These are phyloP conservation scores for Poecilobothrus nobilitatus DNA, from an alignment of 2,888 invertebrate genomes.

Conservation along the genomic window DNA sequence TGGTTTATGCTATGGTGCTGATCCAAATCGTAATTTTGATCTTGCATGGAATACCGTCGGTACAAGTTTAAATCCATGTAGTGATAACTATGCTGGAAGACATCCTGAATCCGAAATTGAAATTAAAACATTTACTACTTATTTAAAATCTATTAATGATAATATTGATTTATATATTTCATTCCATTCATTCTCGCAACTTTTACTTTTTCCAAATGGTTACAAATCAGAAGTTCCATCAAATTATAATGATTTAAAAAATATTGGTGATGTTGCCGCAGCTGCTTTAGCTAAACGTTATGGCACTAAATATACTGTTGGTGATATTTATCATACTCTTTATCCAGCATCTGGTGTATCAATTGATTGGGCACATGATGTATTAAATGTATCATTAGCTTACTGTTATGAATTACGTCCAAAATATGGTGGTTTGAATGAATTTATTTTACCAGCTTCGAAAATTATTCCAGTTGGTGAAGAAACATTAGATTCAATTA, in stretches of 20 bases:
- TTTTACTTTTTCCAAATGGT: slow-evolving; percentile 58
- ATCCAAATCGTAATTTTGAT: slow-evolving; percentile 72
- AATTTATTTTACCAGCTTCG: slow-evolving; percentile 56
- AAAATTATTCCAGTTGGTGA: slow-evolving; percentile 57
- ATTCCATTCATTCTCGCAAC: slow-evolving; percentile 67
- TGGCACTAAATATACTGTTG: slow-evolving; percentile 42
- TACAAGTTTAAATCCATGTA: slow-evolving; percentile 50
- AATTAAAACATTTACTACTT: slow-evolving; percentile 49
- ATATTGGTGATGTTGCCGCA: slow-evolving; percentile 30
- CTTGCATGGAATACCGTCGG: slow-evolving; percentile 58
- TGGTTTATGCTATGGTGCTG: slow-evolving; percentile 52
- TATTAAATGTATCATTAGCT: slow-evolving; percentile 48
- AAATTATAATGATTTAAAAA: slow-evolving; percentile 47
- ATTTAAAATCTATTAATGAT: slow-evolving; percentile 45
- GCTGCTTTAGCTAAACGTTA: slow-evolving; percentile 35
- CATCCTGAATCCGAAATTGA: slow-evolving; percentile 64
- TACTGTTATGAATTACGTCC: slow-evolving; percentile 54
- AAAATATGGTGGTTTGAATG: slow-evolving; percentile 35
- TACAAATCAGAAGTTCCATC: slow-evolving; percentile 46
- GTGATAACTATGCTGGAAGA: slow-evolving; percentile 58
- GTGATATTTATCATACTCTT: slow-evolving; percentile 44
- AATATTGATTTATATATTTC: slow-evolving; percentile 56
- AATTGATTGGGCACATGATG: slow-evolving; percentile 57
- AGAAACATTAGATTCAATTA: slow-evolving; percentile 51
- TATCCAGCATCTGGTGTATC: slow-evolving; percentile 52